Evolutionary conservation across 1,140 invertebrate genomes (phyloP).

Genomic region (Caerostris extrusa): DNA sequence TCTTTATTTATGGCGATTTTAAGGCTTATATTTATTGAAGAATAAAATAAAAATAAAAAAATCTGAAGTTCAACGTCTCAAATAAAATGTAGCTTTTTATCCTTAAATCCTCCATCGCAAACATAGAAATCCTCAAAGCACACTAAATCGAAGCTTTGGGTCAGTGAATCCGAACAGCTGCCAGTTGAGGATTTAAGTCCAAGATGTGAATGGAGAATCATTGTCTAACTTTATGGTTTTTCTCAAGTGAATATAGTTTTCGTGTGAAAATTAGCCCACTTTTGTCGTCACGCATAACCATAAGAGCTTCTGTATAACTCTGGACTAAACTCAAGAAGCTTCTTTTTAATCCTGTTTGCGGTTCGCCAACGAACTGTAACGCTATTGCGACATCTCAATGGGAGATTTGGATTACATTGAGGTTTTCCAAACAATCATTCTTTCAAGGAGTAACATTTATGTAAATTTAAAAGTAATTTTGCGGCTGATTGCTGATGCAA

Average conservation of each 20-base stretch:
- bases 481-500: not conserved
- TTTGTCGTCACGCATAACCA: not conserved
- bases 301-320: not conserved
- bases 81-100: not conserved
- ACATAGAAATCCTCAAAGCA: not conserved
- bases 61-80: not conserved
- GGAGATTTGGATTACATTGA: not conserved
- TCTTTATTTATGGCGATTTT: too few relatives aligned
- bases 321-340: not conserved
- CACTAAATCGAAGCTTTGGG: not conserved
- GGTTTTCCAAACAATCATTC: not conserved
- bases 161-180: not conserved
- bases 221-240: not conserved
- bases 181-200: not conserved
- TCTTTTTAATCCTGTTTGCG: conserved; percentile 23
- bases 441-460: not conserved
- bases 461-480: conserved; percentile 30
- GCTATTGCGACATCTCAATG: not conserved
- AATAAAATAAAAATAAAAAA: not conserved
- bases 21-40: not conserved
- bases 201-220: not conserved
- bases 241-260: not conserved
- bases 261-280: conserved; percentile 17
- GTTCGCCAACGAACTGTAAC: conserved; percentile 59
- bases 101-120: not conserved